These are phyloP conservation scores for Leptinotarsa haldemani DNA, from an alignment of 2,888 invertebrate species.

Conservation along the genomic window DNA sequence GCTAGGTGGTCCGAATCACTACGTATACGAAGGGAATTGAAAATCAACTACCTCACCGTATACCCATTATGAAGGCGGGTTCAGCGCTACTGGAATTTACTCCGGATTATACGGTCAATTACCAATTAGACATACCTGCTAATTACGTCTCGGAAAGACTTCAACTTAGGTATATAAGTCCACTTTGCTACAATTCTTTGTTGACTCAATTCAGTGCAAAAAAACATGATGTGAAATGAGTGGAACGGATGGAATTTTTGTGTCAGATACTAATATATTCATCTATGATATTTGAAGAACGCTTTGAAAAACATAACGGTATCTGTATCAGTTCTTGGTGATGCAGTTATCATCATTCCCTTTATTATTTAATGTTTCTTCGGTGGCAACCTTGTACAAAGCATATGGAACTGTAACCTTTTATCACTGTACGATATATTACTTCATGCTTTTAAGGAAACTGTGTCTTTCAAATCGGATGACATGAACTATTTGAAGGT, in stretches of 20 bases:
- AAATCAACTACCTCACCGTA: constrained; percentile 16
- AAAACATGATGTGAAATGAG: constrained; percentile 5
- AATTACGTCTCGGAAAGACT: constrained; percentile 46
- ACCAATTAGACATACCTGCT: constrained; percentile 60
- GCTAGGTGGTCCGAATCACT: constrained; percentile 13
- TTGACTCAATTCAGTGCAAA: neutral
- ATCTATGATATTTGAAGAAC: too few species aligned
- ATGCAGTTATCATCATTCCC: too few species aligned
- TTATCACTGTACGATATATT: too few species aligned
- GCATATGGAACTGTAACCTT: too few species aligned
- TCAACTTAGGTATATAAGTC: constrained; percentile 18
- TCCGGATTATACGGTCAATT: constrained; percentile 58
- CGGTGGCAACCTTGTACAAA: too few species aligned
- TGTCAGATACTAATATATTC: neutral
- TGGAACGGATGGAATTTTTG: neutral
- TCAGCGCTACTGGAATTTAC: constrained; percentile 55
- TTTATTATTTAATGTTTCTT: too few species aligned
- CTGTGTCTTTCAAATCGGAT: too few species aligned
- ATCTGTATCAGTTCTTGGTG: too few species aligned
- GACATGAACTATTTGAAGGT: too few species aligned
- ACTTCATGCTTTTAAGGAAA: too few species aligned
- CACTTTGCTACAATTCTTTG: constrained; percentile 17
- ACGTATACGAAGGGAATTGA: constrained; percentile 8
- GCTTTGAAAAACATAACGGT: too few species aligned
- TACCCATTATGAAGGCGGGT: constrained; percentile 48